phyloP scores from a whole-genome alignment of 2,113 vertebrate genomes.

The Electrona antarctica region DNA sequence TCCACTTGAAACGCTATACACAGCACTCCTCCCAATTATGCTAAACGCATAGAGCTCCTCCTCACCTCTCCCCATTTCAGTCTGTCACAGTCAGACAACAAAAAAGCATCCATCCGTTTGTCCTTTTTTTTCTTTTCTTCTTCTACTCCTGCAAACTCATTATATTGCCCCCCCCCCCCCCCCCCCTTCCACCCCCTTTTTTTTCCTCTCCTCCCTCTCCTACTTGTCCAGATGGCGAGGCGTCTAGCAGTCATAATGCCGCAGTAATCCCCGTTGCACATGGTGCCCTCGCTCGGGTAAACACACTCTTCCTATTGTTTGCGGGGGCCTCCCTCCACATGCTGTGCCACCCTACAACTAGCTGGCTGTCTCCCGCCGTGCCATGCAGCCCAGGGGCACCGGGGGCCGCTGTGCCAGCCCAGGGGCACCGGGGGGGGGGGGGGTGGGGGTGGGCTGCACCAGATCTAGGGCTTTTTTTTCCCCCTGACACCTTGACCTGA shows the following conservation, averaged over 20 bases:
- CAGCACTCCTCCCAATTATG: no score
- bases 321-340: conserved; percentile 39
- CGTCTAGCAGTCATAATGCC: conserved; percentile 70
- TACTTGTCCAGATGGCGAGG: conserved; percentile 71
- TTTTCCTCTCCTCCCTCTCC: conserved; percentile 53
- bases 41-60: neutral
- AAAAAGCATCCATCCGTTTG: no score
- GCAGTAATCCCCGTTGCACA: conserved; percentile 73
- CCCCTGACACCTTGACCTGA: no score
- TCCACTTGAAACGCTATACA: neutral
- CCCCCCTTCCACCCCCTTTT: conserved; percentile 2
- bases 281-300: conserved; percentile 65
- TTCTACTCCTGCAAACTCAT: no score
- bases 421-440: no score
- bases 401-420: no score
- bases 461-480: no score
- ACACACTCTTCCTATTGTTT: conserved; percentile 70
- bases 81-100: neutral
- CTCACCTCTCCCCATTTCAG: neutral
- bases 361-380: no score
- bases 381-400: no score
- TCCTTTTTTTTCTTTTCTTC: no score
- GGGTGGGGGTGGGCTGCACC: no score
- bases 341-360: neutral
- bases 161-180: conserved; percentile 18